Evolutionary conservation across 2,888 invertebrate genomes (phyloP).

Genomic region (Molorchus minor): DNA sequence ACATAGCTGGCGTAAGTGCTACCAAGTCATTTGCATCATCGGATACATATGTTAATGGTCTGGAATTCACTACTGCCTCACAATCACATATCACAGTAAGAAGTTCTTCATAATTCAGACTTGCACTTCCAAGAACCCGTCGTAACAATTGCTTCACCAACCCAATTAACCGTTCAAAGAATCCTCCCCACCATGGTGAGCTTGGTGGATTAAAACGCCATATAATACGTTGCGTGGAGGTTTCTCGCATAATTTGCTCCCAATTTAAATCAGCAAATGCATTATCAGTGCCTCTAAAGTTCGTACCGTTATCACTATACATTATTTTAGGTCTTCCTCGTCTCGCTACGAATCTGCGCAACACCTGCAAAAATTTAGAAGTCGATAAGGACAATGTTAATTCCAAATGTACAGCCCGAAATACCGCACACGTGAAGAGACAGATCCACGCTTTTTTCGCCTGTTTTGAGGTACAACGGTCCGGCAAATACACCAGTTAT

Average conservation of each 20-base stretch:
- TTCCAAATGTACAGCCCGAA: constrained; percentile 3
- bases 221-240: background rate
- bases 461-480: constrained; percentile 47
- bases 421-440: background rate
- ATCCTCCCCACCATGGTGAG: no score
- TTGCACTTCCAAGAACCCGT: no score
- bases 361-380: constrained; percentile 45
- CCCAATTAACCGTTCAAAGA: no score
- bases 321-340: no score
- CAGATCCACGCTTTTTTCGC: constrained; percentile 15
- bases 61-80: no score
- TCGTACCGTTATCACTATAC: background rate
- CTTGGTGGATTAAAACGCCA: constrained; percentile 18
- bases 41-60: no score
- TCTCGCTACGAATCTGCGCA: constrained; percentile 32
- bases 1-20: constrained; percentile 45
- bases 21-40: constrained; percentile 15
- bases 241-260: background rate
- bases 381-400: constrained; percentile 45
- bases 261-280: background rate
- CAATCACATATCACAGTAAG: no score
- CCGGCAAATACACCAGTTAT: constrained; percentile 52
- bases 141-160: no score
- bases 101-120: no score
- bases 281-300: background rate